These are phyloP conservation scores for Podotricha telesiphe DNA, from an alignment of 2,888 invertebrate genomes.

Conservation along the genomic window DNA sequence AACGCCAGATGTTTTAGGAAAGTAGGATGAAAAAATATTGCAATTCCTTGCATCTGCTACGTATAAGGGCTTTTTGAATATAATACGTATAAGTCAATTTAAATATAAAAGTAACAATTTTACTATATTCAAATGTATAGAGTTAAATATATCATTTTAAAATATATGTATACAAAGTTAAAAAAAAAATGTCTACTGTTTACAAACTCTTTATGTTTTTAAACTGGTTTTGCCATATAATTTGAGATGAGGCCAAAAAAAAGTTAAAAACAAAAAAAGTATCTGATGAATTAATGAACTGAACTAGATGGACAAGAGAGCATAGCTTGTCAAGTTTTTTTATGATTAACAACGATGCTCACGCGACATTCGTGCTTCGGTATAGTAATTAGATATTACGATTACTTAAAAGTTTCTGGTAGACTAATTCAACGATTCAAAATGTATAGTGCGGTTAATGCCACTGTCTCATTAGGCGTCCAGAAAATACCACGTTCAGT, in stretches of 20 bases:
- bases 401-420: constrained; percentile 1
- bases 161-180: background rate
- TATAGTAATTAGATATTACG: background rate
- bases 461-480: background rate
- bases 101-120: background rate
- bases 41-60: constrained; percentile 8
- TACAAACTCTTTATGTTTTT: background rate
- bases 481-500: background rate
- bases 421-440: background rate
- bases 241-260: background rate
- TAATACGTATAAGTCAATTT: background rate
- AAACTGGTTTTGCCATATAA: background rate
- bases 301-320: background rate
- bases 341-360: constrained; percentile 6
- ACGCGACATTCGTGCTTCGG: background rate
- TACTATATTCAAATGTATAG: background rate
- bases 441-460: background rate
- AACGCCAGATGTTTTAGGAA: constrained; percentile 32
- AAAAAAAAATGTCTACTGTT: background rate
- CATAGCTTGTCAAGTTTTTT: background rate
- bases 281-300: background rate
- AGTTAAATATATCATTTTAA: too few species aligned
- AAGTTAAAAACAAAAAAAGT: background rate
- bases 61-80: background rate
- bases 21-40: constrained; percentile 24